Percentiles rank a stretch among this genome's conserved stretches.
These are phyloP conservation scores for Lepus townsendii DNA, from an alignment of 2,797 vertebrate species.

Conservation along the genomic window DNA sequence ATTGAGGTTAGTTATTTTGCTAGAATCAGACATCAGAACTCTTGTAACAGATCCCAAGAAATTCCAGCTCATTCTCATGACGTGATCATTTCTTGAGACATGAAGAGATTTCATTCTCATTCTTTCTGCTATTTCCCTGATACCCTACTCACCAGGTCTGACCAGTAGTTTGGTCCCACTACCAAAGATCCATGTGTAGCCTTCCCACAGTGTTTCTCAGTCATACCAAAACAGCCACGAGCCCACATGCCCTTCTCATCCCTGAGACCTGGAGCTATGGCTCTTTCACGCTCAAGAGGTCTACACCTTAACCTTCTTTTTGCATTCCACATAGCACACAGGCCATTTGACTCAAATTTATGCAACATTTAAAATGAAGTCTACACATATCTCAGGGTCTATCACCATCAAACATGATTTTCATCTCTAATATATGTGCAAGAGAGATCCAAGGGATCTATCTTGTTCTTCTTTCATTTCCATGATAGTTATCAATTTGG, in stretches of 20 bases:
- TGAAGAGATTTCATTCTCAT: neutral
- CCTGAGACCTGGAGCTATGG: neutral
- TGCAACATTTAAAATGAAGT: conserved; percentile 55
- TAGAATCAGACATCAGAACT: conserved; percentile 29
- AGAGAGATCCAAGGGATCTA: conserved; percentile 4
- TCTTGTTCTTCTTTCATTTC: conserved; percentile 37
- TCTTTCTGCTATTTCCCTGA: neutral
- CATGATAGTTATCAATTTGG: conserved; percentile 42
- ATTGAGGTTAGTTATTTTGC: neutral
- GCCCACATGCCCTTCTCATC: neutral
- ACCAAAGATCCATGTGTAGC: conserved; percentile 60
- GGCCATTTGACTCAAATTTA: conserved; percentile 44
- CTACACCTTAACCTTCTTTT: conserved; percentile 27
- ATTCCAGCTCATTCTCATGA: neutral
- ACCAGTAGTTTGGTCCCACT: conserved; percentile 67
- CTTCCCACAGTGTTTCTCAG: conserved; percentile 73
- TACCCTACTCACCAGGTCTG: conserved; percentile 77
- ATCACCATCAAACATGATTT: conserved; percentile 27
- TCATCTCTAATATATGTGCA: conserved; percentile 18
- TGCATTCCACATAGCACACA: neutral
- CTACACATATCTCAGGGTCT: neutral
- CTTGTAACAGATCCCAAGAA: neutral
- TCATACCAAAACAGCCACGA: conserved; percentile 66
- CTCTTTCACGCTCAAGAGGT: neutral
- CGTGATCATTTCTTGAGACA: neutral